A percentile compares a stretch with the other conserved stretches of the same genome.
These are phyloP conservation scores for Siniperca knerii DNA, from an alignment of 2,113 vertebrate species.

Conservation along the genomic window DNA sequence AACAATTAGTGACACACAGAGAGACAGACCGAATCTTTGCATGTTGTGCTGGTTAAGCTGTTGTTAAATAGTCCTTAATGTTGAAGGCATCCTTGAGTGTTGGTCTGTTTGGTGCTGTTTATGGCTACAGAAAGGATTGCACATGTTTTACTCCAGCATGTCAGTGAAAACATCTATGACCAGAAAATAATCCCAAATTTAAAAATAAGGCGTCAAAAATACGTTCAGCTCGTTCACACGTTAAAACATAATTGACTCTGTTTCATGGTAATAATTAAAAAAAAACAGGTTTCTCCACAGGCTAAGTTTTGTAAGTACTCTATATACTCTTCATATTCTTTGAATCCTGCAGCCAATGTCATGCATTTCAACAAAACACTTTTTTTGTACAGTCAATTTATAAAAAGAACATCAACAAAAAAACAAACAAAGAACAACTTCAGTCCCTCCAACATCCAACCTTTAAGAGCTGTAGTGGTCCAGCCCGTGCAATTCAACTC, in stretches of 20 bases:
- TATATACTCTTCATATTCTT: slow-evolving; percentile 36
- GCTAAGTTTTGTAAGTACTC: slow-evolving; percentile 31
- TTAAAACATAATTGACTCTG: slow-evolving; percentile 53
- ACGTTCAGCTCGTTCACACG: slow-evolving; percentile 34
- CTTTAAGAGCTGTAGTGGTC: slow-evolving; percentile 60
- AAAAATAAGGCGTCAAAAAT: slow-evolving; percentile 60
- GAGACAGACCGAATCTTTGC: slow-evolving; percentile 42
- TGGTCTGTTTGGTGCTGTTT: slow-evolving; percentile 53
- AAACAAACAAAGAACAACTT: slow-evolving; percentile 1
- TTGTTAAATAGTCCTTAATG: slow-evolving; percentile 70
- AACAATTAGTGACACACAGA: slow-evolving; percentile 60
- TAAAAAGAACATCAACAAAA: slow-evolving; percentile 32
- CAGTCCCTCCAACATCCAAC: slow-evolving; percentile 41
- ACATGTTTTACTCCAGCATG: slow-evolving; percentile 65
- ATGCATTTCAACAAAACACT: slow-evolving; percentile 61
- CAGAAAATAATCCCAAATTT: slow-evolving; percentile 37
- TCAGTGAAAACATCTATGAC: slow-evolving; percentile 42
- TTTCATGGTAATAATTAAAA: slow-evolving; percentile 41
- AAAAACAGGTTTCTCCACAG: slow-evolving; percentile 45
- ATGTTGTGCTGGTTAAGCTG: slow-evolving; percentile 63
- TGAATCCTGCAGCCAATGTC: slow-evolving; percentile 54
- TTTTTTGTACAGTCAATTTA: slow-evolving; percentile 57
- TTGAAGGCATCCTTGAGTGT: slow-evolving; percentile 78
- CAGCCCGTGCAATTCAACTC: slow-evolving; percentile 56
- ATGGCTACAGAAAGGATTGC: slow-evolving; percentile 63